Base-by-base conservation (phyloP, 2,797 vertebrate species). In the Pseudotriccus pelzelni region DNA sequence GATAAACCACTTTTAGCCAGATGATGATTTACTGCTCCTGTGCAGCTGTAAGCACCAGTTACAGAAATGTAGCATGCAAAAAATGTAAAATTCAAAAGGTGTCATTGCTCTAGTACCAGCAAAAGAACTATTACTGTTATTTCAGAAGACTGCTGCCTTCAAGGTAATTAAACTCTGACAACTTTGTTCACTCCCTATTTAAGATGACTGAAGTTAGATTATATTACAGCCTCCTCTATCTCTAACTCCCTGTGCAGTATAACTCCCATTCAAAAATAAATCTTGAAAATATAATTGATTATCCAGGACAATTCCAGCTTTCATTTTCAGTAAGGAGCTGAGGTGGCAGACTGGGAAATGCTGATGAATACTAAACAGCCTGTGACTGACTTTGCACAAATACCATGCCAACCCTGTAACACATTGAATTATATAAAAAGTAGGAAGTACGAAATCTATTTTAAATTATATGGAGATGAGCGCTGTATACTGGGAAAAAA, bases 291-390 rank as follows among this genome's bases (percentile, higher is more conserved):
- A 34, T 81, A 94, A 84, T 84, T 91, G 85, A 94, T 94, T 84
- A 81, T 73, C 84, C 50, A 81, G 79, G 66, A 84, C 89, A 90
- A 89, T 67, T 79, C 64, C 23, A 70, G 68, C 67, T 88, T 94
- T 96, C 58, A 79, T 93, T 95, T 95, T 88, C 75, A 73, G 53
- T 73, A 93, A 94, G 73, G 34, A 90, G 77, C 84, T 58, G 72
- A 93, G 64, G 70, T 68, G 70, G 64, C 73, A 94, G 82, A 68
- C 43, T 56, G 19, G 83, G 18, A 69, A 67, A 36, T 20, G 63
- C 30, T 70, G 76, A 91, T 82, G 67, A 94, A 94, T 93, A 78
- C 69, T 85, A 83, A 96, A 58, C 37, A 87, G 80, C 25, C 62
- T 62, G 43, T 8, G 12, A 80, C 6, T 62, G 73, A 75, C 72